Conservation (phyloP, 2,113 vertebrate species). For the Emberiza fucata region DNA sequence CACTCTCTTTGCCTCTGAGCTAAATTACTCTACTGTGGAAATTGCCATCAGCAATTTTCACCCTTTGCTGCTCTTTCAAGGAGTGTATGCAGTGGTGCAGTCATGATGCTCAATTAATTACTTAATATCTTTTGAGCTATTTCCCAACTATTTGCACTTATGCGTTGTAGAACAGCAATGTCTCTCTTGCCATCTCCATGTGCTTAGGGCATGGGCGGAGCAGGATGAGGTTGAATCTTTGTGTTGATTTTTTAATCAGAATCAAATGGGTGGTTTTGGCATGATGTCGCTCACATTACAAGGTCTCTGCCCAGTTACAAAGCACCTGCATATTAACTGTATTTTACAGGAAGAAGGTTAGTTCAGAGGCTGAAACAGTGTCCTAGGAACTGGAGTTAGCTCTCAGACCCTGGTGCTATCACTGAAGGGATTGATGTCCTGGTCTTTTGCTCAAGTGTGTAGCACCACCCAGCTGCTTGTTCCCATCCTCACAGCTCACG, state of each 20-base stretch:
- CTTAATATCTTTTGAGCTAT: neutral
- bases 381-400: neutral
- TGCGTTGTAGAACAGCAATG: neutral
- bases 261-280: neutral
- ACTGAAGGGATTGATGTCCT: neutral
- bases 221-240: neutral
- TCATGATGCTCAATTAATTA: neutral
- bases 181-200: neutral
- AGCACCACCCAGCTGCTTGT: neutral
- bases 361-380: neutral
- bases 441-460: neutral
- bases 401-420: neutral
- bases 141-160: neutral
- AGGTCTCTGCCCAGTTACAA: neutral
- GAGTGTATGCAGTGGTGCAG: constrained; percentile 4
- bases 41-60: constrained; percentile 53
- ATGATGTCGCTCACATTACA: neutral
- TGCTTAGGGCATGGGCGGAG: neutral
- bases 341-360: neutral
- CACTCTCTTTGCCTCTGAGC: constrained; percentile 37
- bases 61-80: constrained; percentile 45
- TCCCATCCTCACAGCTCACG: neutral
- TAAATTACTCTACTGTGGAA: constrained; percentile 49
- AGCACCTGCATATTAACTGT: neutral
- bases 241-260: neutral